Conservation (phyloP, 2,888 invertebrate genomes). For the Erpobdella octoculata region DNA sequence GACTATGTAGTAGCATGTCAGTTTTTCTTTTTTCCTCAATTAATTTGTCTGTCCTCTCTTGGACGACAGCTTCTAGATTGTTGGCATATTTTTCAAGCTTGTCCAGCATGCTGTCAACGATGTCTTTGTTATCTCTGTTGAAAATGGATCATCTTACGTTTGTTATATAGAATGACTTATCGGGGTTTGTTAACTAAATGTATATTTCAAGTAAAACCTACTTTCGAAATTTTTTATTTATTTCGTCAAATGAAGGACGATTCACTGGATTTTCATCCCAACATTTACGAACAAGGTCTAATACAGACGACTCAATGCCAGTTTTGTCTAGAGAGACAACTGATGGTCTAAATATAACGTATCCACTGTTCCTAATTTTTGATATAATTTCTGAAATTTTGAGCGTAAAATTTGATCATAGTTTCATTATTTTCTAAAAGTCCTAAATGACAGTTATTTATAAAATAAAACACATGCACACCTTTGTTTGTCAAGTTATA, state of each 20-base stretch:
- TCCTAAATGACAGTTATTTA: background rate
- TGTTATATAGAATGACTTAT: no score
- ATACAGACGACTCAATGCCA: background rate
- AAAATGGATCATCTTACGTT: no score
- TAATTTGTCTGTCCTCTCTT: conserved; percentile 30
- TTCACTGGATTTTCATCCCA: conserved; percentile 17
- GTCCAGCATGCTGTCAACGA: conserved; percentile 31
- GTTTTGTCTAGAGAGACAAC: background rate
- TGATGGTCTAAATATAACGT: background rate
- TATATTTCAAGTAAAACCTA: no score
- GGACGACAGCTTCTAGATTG: conserved; percentile 31
- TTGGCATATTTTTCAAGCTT: conserved; percentile 32
- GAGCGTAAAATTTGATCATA: no score
- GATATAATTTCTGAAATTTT: conserved; percentile 5
- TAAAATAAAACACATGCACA: background rate
- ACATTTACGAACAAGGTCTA: conserved; percentile 6
- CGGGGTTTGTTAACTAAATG: no score
- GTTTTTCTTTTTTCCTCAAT: conserved; percentile 43
- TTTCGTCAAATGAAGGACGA: conserved; percentile 18
- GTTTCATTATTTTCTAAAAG: background rate
- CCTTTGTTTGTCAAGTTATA: conserved; percentile 13
- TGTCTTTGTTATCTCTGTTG: background rate
- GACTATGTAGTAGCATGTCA: conserved; percentile 45
- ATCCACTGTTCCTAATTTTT: background rate
- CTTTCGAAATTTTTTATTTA: conserved; percentile 10